Base-by-base conservation (phyloP, 1,140 invertebrate genomes). In the Aricia agestis region DNA sequence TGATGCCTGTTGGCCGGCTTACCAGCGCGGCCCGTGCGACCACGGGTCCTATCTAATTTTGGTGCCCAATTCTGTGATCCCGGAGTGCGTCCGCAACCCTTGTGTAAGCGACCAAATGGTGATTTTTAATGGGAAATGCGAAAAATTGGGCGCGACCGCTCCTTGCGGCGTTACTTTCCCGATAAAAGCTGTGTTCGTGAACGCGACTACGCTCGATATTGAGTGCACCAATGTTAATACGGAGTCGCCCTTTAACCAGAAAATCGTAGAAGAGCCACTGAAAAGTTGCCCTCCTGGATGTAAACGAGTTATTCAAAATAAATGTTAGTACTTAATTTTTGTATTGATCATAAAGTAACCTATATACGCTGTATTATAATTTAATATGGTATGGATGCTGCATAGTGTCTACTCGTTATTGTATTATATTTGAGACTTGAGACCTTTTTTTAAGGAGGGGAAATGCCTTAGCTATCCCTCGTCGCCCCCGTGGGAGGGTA, bases 1-100 rank as follows among this genome's bases (percentile, higher is more conserved):
- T 5, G 90, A 95, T 72, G 86, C 81, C 1, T 96, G 95, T 73
- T 93, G 93, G 85, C 90, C 92, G 66, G 94, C 93, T 0, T 95
- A 93, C 74, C 84, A 85, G 18, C 92, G 92, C 79, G 95, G 95
- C 0, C 95, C 95, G 0, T 96, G 95, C 78, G 61, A 79, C 5
- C 6, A 70, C 0, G 85, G 85, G 0, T 75, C 95, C 63, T 94
- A 94, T 74, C 80, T 95, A 11, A 82, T 94, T 17, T 85, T 95
- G 4, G 84, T 85, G 2, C 72, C 84, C 25, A 86, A 91, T 66
- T 88, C 92, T 19, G 83, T 91, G 0, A 86, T 93, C 31, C 94
- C 95, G 0, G 86, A 90, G 67, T 96, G 95, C 76, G 84, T 84
- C 2, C 72, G 70, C 6, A 95, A 95, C 89, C 92, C 93, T 0